A percentile compares a stretch with the other conserved stretches of the same genome.
Evolutionary conservation across 2,888 invertebrate species (phyloP).

Genomic region (Schrankia costaestrigalis): DNA sequence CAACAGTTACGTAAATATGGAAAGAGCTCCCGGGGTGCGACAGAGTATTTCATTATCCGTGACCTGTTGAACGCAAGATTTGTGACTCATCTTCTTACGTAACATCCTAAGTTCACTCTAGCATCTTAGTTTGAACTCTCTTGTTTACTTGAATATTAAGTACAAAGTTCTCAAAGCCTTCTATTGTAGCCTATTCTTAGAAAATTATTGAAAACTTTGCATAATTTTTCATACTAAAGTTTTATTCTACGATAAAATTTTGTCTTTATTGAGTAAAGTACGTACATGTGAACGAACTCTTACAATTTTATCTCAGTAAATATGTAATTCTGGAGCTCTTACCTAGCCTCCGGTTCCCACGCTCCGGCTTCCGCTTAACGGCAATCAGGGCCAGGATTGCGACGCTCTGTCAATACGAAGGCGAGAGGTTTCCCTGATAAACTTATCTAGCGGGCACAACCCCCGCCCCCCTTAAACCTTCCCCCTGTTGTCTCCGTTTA

Average conservation of each 20-base stretch:
- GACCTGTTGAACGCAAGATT: constrained; percentile 75
- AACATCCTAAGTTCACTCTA: constrained; percentile 40
- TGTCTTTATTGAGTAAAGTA: constrained; percentile 15
- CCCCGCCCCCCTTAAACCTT: constrained; percentile 35
- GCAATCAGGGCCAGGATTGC: constrained; percentile 74
- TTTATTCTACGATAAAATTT: constrained; percentile 13
- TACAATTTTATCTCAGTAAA: constrained; percentile 54
- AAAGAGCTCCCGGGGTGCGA: constrained; percentile 61
- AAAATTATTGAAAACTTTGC: constrained; percentile 1
- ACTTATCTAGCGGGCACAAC: constrained; percentile 65
- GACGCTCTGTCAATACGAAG: constrained; percentile 78
- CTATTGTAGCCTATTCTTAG: no score
- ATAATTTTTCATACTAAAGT: constrained; percentile 2
- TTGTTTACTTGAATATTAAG: constrained; percentile 17
- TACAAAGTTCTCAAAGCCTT: constrained; percentile 10
- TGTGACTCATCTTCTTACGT: constrained; percentile 62
- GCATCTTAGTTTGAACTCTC: constrained; percentile 32
- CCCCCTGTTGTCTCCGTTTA: constrained; percentile 64
- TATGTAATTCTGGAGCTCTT: constrained; percentile 54
- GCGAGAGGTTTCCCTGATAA: constrained; percentile 79
- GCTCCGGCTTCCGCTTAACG: constrained; percentile 70
- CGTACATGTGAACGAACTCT: constrained; percentile 17
- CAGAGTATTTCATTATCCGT: constrained; percentile 71
- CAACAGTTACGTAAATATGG: constrained; percentile 71
- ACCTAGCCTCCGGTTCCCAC: constrained; percentile 62